phyloP scores from a whole-genome alignment of 2,888 invertebrate species.

The Pogonocherus hispidulus region DNA sequence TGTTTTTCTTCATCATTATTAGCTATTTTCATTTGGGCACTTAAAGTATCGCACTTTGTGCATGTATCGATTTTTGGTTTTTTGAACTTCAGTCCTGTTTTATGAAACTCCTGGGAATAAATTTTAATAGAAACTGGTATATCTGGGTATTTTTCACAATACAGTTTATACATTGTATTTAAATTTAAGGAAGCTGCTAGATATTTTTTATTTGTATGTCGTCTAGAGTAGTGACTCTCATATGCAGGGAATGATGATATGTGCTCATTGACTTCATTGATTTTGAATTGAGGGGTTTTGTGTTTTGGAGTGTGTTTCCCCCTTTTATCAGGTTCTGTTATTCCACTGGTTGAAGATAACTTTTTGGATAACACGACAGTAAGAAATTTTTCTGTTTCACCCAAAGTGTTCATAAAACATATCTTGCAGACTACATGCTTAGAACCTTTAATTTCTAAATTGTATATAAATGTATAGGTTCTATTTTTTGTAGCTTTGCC shows the following conservation, averaged over 20 bases:
- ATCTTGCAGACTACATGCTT: constrained; percentile 29
- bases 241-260: constrained; percentile 16
- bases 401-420: constrained; percentile 37
- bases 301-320: constrained; percentile 28
- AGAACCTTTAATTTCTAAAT: constrained; percentile 22
- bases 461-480: constrained; percentile 18
- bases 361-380: constrained; percentile 19
- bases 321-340: constrained; percentile 29
- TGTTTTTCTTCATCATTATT: too few relatives aligned
- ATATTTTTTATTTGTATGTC: constrained; percentile 33
- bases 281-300: constrained; percentile 30
- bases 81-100: constrained; percentile 29
- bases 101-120: constrained; percentile 28
- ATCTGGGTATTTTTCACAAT: constrained; percentile 26
- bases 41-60: constrained; percentile 30
- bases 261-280: constrained; percentile 25
- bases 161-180: constrained; percentile 23
- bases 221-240: constrained; percentile 27
- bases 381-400: constrained; percentile 27
- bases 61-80: constrained; percentile 37
- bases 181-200: constrained; percentile 20
- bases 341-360: constrained; percentile 13
- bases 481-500: constrained; percentile 31
- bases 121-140: constrained; percentile 32
- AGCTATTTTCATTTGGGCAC: constrained; percentile 14